phyloP scores from a whole-genome alignment of 2,888 invertebrate species.

The Nephrocerus scutellatus region DNA sequence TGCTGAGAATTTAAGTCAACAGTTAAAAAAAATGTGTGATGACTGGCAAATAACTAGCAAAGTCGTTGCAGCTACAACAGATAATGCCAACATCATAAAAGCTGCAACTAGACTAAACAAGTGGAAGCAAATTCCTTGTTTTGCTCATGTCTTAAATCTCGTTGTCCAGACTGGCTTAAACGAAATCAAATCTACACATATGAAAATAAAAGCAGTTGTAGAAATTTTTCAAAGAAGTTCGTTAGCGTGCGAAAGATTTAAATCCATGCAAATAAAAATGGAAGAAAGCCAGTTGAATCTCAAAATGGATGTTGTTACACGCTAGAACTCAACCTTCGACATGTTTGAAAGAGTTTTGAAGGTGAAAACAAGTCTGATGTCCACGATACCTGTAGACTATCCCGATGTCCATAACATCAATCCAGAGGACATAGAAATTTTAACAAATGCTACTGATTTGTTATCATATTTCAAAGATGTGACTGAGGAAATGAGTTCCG shows the following conservation, averaged over 20 bases:
- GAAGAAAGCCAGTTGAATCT: conserved; percentile 4
- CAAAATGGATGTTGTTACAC: background rate
- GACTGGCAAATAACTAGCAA: conserved; percentile 3
- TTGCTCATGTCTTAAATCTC: conserved; percentile 3
- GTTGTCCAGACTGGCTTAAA: conserved; percentile 1
- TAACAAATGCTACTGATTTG: background rate
- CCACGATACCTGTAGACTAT: conserved; percentile 1
- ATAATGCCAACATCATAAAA: background rate
- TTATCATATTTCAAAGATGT: conserved; percentile 3
- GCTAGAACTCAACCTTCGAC: conserved; percentile 5
- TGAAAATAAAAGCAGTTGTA: background rate
- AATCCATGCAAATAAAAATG: background rate
- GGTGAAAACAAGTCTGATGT: background rate
- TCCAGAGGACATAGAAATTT: background rate
- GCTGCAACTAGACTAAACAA: conserved; percentile 1
- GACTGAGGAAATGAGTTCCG: conserved; percentile 6
- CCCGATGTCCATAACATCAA: background rate
- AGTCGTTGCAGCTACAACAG: conserved; percentile 3
- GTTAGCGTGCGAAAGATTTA: conserved; percentile 2
- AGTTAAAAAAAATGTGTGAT: conserved; percentile 1
- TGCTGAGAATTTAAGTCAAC: background rate
- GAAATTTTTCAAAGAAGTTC: conserved; percentile 2
- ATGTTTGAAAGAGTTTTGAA: conserved; percentile 3
- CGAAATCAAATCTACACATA: background rate
- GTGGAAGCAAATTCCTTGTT: conserved; percentile 2